These are phyloP conservation scores for Scomber japonicus DNA, from an alignment of 2,113 vertebrate species.

Conservation along the genomic window DNA sequence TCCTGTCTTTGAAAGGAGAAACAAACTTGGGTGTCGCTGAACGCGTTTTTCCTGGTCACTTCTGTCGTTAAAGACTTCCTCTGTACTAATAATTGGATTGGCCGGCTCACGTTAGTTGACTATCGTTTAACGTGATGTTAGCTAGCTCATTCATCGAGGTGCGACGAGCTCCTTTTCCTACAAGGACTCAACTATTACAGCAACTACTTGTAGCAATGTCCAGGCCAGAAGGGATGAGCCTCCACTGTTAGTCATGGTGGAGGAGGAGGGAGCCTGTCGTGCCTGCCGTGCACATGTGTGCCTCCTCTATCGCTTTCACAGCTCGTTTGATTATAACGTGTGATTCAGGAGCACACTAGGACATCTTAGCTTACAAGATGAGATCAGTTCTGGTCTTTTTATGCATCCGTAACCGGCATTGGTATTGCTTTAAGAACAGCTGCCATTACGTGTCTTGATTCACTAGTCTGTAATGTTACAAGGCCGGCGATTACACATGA, in stretches of 20 bases:
- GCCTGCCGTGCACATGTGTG: conserved; percentile 32
- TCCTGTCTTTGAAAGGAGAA: background rate
- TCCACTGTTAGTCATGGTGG: background rate
- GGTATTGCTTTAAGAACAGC: conserved; percentile 21
- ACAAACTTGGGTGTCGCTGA: background rate
- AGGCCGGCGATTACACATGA: conserved; percentile 57
- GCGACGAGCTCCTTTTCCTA: conserved; percentile 3
- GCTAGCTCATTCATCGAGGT: conserved; percentile 67
- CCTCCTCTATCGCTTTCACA: conserved; percentile 18
- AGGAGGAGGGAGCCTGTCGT: conserved; percentile 5
- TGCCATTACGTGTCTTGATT: conserved; percentile 33
- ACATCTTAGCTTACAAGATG: conserved; percentile 24
- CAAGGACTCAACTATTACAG: background rate
- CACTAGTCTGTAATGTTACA: conserved; percentile 17
- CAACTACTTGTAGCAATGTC: conserved; percentile 18
- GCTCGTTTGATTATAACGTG: conserved; percentile 6
- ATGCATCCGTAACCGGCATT: background rate
- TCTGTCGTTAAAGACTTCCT: conserved; percentile 1
- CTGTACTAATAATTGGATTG: conserved; percentile 38
- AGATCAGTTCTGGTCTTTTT: background rate
- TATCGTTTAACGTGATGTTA: conserved; percentile 37
- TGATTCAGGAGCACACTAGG: conserved; percentile 15
- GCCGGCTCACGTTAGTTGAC: conserved; percentile 45
- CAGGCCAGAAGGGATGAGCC: background rate
- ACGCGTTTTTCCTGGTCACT: background rate